Evolutionary conservation across 37 sponge, comb jelly and placozoan genomes (phyloP).

Genomic region (Ianthella basta): DNA sequence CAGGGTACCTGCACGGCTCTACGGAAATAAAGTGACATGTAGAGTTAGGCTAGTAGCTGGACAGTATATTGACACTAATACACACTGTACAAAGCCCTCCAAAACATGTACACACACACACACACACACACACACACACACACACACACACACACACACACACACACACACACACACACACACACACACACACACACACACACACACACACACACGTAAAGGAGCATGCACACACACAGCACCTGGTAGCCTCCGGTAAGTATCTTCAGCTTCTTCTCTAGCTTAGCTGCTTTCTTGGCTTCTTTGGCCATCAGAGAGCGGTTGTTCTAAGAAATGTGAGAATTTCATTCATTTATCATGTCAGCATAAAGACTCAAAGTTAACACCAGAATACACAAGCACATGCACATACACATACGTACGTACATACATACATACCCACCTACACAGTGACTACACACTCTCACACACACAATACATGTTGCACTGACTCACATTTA

Average conservation of each 20-base stretch:
- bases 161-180: constrained; percentile 2
- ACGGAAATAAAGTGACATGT: neutral
- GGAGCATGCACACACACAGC: neutral
- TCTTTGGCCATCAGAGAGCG: constrained; percentile 86
- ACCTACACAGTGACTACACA: neutral
- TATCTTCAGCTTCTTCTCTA: constrained; percentile 95
- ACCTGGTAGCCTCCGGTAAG: constrained; percentile 91
- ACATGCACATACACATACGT: constrained; percentile 20
- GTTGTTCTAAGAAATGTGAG: constrained; percentile 34
- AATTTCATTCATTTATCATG: too few species aligned
- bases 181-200: constrained; percentile 23
- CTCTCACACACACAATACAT: neutral
- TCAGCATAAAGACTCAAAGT: neutral
- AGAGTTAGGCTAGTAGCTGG: too few species aligned
- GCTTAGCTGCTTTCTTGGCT: constrained; percentile 91
- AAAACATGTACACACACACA: constrained; percentile 7
- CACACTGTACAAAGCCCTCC: neutral
- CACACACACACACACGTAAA: too few species aligned
- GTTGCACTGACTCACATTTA: constrained; percentile 49
- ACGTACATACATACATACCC: constrained; percentile 14
- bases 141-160: too few species aligned
- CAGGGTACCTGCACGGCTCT: constrained; percentile 46
- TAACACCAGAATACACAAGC: neutral
- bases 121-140: constrained; percentile 29
- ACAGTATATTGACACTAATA: too few species aligned